phyloP scores from a whole-genome alignment of 1,140 invertebrate species.

The Triops longicaudatus region DNA sequence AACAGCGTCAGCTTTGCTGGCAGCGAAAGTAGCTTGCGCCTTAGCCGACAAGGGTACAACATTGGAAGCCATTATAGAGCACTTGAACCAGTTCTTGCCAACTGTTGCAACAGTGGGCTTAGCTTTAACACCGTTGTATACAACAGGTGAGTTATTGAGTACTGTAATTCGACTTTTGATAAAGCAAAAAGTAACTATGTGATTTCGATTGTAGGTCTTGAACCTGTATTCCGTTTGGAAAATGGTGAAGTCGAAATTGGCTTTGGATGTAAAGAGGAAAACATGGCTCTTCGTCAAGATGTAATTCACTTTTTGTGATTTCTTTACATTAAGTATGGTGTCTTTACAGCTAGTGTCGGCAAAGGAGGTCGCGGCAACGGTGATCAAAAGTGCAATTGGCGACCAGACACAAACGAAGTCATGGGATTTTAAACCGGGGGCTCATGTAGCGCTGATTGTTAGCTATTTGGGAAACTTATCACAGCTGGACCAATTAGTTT shows the following conservation, averaged over 20 bases:
- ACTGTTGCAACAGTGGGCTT: constrained; percentile 63
- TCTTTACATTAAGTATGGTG: too few species aligned
- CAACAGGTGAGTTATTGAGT: constrained; percentile 49
- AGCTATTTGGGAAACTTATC: too few species aligned
- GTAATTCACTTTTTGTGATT: constrained; percentile 37
- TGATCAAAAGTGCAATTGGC: too few species aligned
- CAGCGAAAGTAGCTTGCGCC: constrained; percentile 67
- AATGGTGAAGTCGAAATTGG: constrained; percentile 68
- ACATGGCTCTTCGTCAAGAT: constrained; percentile 61
- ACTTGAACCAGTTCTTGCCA: constrained; percentile 42
- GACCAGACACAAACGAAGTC: too few species aligned
- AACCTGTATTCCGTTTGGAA: constrained; percentile 55
- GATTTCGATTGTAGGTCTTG: constrained; percentile 36
- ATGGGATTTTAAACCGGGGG: too few species aligned
- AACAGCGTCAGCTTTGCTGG: constrained; percentile 62
- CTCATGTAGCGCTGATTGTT: too few species aligned
- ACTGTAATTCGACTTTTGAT: too few species aligned
- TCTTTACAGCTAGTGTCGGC: too few species aligned
- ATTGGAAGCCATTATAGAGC: constrained; percentile 46
- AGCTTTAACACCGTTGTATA: constrained; percentile 56
- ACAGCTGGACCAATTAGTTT: too few species aligned
- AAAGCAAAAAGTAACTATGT: too few species aligned
- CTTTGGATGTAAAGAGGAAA: constrained; percentile 76
- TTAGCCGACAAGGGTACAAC: constrained; percentile 53
- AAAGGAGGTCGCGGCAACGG: too few species aligned